phyloP scores from a whole-genome alignment of 1,140 invertebrate genomes.

The Bombus vancouverensis region DNA sequence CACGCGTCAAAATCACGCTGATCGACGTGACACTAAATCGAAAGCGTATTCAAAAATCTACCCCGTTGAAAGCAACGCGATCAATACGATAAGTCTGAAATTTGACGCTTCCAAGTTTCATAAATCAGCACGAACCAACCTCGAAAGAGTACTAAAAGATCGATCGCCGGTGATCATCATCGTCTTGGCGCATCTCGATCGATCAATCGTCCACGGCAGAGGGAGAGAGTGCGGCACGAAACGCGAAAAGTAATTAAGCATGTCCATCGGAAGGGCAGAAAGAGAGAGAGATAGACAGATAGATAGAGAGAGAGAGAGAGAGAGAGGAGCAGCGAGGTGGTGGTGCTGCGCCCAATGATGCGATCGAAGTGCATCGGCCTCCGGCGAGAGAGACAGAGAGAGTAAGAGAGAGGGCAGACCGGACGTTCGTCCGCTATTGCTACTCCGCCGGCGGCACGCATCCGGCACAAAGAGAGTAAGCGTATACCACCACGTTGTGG shows the following conservation, averaged over 20 bases:
- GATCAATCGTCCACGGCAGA: background rate
- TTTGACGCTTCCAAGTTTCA: background rate
- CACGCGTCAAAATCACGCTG: background rate
- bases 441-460: conserved; percentile 74
- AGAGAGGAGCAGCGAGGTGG: background rate
- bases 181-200: background rate
- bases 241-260: conserved; percentile 53
- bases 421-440: conserved; percentile 79
- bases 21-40: background rate
- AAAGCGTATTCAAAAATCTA: background rate
- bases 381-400: conserved; percentile 37
- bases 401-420: conserved; percentile 67
- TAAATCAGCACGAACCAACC: background rate
- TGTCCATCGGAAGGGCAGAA: conserved; percentile 26
- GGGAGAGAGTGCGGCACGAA: background rate
- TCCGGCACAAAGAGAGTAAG: conserved; percentile 76
- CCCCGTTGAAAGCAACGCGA: too few relatives aligned
- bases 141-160: background rate
- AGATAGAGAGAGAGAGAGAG: background rate
- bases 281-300: background rate
- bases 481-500: conserved; percentile 62
- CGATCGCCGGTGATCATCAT: background rate
- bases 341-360: conserved; percentile 62
- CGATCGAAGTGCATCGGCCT: conserved; percentile 74
- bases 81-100: too few relatives aligned